Percentiles rank a stretch among this genome's conserved stretches.
Evolutionary conservation across 2,888 invertebrate species (phyloP).

Genomic region (Campoplex nolae): DNA sequence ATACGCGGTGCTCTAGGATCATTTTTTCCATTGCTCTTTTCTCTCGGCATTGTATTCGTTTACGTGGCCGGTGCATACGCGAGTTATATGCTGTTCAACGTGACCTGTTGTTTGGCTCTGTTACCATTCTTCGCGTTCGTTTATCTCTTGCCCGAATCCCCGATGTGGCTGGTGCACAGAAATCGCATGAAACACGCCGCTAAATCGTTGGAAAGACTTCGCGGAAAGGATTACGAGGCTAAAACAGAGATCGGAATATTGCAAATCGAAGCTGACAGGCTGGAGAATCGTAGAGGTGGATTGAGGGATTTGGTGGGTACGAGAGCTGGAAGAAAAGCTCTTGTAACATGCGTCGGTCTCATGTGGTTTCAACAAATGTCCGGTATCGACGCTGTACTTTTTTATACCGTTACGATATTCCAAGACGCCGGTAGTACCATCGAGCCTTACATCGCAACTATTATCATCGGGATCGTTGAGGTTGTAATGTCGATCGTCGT

Average conservation of each 20-base stretch:
- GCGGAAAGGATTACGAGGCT: slow-evolving; percentile 76
- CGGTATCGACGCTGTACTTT: slow-evolving; percentile 85
- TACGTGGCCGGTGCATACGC: slow-evolving; percentile 84
- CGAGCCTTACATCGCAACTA: slow-evolving; percentile 83
- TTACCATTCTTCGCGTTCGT: slow-evolving; percentile 80
- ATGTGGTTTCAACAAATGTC: slow-evolving; percentile 86
- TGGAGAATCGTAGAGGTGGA: slow-evolving; percentile 78
- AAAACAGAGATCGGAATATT: slow-evolving; percentile 75
- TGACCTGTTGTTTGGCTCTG: slow-evolving; percentile 82
- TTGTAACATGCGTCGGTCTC: slow-evolving; percentile 84
- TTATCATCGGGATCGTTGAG: slow-evolving; percentile 86
- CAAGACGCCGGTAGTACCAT: slow-evolving; percentile 82
- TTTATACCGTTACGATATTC: slow-evolving; percentile 84
- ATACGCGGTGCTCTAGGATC: slow-evolving; percentile 86
- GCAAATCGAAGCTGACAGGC: slow-evolving; percentile 76
- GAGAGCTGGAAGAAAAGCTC: slow-evolving; percentile 83
- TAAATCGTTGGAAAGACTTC: slow-evolving; percentile 72
- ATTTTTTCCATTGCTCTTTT: slow-evolving; percentile 85
- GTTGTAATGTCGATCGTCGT: slow-evolving; percentile 81
- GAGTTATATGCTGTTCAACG: slow-evolving; percentile 84
- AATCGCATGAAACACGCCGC: slow-evolving; percentile 74
- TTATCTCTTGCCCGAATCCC: slow-evolving; percentile 79
- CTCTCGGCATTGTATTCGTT: slow-evolving; percentile 85
- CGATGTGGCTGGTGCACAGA: slow-evolving; percentile 78
- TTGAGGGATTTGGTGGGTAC: slow-evolving; percentile 78